Base-by-base conservation (phyloP, 2,797 vertebrate genomes). In the Enteromius unitaeniatus region DNA sequence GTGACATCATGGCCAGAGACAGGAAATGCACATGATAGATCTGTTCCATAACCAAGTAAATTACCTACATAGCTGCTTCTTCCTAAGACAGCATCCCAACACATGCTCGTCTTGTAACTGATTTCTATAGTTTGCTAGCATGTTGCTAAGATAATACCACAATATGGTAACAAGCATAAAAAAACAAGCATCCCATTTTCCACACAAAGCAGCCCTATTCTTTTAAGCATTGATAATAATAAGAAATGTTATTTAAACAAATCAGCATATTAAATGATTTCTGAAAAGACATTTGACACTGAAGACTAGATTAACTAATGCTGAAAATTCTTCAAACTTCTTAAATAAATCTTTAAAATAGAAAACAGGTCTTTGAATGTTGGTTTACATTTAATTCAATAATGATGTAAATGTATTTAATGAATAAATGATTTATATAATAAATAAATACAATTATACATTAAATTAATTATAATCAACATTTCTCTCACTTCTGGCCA, bases 1-100 rank as follows among this genome's bases (percentile, higher is more conserved):
- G 68, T 82, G 81, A 76, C 81, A 82, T 82, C 60, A 82, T 74
- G 34, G 15, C 60, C 17, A 45, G 13, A 58, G 62, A 68, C 47
- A 45, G 73, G 81, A 77, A 68, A 65, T 40, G 31, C 31, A 76
- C 7, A 45, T 37, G 2, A 68, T 67, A 65, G 26, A 26, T 45
- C 40, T 78, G 19, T 67, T 51, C 26, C 28, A 34, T 23, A 79
- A 79, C 10, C 76, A 15, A 70, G 23, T 47, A 23, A 14, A 11
- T n/a, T 47, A 14, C 42, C 68, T 47, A 40, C 21, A 68, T n/a
- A 13, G 26, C 14, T 19, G 19, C 17, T 67, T 47, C 17, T 67
- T 47, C 49, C 28, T 60, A 65, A 34, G 62, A 65, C 6, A 65
- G 28, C 62, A 65, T 31, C 15, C 28, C 3, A 64, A 31, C 14